These are phyloP conservation scores for Sebastes taczanowskii DNA, from an alignment of 2,797 vertebrate genomes.

Conservation along the genomic window DNA sequence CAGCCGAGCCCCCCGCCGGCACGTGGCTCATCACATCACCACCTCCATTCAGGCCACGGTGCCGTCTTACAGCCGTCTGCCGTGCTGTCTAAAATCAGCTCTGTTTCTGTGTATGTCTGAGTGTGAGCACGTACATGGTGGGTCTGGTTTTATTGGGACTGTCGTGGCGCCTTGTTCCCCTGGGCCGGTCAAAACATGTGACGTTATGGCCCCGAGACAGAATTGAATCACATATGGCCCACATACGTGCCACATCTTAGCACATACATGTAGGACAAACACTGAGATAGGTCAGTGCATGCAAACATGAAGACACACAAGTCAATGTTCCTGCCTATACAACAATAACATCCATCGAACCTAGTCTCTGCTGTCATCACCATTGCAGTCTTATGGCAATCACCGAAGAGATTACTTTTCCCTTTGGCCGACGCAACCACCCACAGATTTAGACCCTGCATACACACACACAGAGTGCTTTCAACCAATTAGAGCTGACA, in stretches of 20 bases:
- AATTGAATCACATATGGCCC: not conserved
- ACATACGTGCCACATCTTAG: not conserved
- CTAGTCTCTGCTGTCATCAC: conserved; percentile 38
- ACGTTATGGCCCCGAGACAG: conserved; percentile 2
- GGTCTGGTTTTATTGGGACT: conserved; percentile 43
- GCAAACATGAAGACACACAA: not conserved
- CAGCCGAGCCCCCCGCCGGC: not conserved
- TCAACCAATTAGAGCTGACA: conserved; percentile 57
- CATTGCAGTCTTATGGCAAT: conserved; percentile 9
- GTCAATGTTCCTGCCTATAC: conserved; percentile 3
- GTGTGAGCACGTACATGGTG: not conserved
- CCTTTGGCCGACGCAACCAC: conserved; percentile 25
- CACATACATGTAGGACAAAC: not conserved
- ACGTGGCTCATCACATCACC: conserved; percentile 16
- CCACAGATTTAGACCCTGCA: conserved; percentile 20
- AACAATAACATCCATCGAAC: conserved; percentile 37
- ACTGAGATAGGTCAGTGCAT: not conserved
- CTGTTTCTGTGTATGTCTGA: conserved; percentile 8
- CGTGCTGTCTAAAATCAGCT: conserved; percentile 9
- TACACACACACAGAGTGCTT: conserved; percentile 6
- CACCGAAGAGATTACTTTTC: conserved; percentile 41
- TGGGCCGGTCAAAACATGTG: conserved; percentile 52
- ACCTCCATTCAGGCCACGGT: not conserved
- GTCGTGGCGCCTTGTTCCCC: conserved; percentile 35
- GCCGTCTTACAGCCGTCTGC: conserved; percentile 5